Conservation (phyloP, 1,140 invertebrate species). For the Drosophila sp. region DNA sequence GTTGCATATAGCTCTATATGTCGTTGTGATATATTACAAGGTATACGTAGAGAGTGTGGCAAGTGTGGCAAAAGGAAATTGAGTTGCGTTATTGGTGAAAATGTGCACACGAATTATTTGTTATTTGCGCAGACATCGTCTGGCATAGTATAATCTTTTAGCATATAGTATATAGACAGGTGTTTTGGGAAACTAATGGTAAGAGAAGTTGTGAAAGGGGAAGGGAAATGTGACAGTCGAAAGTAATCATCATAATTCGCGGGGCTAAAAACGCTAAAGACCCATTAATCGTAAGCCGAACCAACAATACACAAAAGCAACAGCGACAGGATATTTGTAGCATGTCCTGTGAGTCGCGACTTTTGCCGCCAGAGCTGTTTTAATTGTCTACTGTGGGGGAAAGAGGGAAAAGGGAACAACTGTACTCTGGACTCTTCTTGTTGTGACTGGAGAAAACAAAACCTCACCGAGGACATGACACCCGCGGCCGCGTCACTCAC, state of each 20-base stretch:
- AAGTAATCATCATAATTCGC: constrained; percentile 70
- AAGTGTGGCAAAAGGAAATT: constrained; percentile 15
- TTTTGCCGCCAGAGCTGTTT: constrained; percentile 68
- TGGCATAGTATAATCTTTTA: constrained; percentile 13
- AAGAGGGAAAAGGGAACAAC: constrained; percentile 20
- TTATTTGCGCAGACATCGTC: constrained; percentile 44
- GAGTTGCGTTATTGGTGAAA: constrained; percentile 17
- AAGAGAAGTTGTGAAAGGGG: too few species aligned
- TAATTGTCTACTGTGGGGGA: constrained; percentile 64
- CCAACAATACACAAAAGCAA: constrained; percentile 6
- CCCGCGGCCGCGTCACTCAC: constrained; percentile 60
- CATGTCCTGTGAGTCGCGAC: constrained; percentile 58
- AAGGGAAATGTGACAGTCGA: constrained; percentile 4
- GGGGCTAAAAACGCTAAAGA: constrained; percentile 69
- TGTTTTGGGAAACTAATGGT: constrained; percentile 7
- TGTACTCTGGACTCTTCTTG: neutral
- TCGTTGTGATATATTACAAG: too few species aligned
- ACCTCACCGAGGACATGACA: constrained; percentile 53
- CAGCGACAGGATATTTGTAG: constrained; percentile 55
- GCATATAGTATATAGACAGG: constrained; percentile 47
- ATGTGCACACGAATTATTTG: constrained; percentile 49
- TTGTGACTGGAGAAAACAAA: constrained; percentile 33
- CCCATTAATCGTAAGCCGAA: constrained; percentile 70
- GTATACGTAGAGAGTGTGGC: neutral
- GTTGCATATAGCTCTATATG: too few species aligned